Conservation (phyloP, 2,888 invertebrate genomes). For the Metallyticus violacea region DNA sequence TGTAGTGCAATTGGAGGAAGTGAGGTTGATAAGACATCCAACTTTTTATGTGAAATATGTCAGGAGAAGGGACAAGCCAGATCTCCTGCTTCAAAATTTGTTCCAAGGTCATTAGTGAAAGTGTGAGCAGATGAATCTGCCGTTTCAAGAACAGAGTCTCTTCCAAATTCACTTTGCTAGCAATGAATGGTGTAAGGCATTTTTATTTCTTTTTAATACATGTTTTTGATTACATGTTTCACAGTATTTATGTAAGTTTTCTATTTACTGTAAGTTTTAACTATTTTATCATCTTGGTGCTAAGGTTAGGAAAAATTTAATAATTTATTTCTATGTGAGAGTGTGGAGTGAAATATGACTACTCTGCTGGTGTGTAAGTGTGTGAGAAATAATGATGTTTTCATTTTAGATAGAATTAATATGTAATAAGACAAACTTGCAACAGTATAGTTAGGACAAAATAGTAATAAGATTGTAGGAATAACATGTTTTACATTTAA, state of each 20-base stretch:
- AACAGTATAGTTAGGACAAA: not conserved
- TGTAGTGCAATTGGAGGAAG: constrained; percentile 30
- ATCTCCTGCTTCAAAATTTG: constrained; percentile 18
- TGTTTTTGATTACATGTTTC: not conserved
- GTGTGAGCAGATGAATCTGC: not conserved
- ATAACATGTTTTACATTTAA: not conserved
- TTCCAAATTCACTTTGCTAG: not conserved
- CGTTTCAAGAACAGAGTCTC: not conserved
- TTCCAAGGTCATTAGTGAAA: constrained; percentile 19
- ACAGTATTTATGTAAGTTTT: not conserved
- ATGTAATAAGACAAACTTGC: not conserved
- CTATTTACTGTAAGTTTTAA: not conserved
- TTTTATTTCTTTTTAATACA: not conserved
- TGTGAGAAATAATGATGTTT: not conserved
- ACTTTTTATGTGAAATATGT: constrained; percentile 34
- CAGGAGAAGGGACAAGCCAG: constrained; percentile 33
- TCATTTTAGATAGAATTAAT: not conserved
- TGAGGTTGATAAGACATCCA: constrained; percentile 24
- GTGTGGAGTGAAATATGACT: not conserved
- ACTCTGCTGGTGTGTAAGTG: not conserved
- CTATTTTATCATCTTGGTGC: not conserved
- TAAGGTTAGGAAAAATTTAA: not conserved
- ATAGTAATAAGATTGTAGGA: not conserved
- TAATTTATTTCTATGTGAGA: not conserved
- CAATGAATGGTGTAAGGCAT: not conserved